These are phyloP conservation scores for Hybos culiciformis DNA, from an alignment of 2,888 invertebrate genomes.

Conservation along the genomic window DNA sequence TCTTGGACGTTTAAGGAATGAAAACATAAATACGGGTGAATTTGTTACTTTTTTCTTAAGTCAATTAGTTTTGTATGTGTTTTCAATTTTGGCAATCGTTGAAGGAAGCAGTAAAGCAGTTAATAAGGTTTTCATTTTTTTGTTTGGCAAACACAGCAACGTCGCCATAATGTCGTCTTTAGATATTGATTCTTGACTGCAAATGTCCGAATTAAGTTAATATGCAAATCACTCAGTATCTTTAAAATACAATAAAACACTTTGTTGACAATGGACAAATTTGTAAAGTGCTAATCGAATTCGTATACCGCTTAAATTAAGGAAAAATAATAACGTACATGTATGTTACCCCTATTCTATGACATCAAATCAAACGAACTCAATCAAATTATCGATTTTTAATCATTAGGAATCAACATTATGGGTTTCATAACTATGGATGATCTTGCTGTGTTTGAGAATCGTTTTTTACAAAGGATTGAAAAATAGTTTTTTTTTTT, in stretches of 20 bases:
- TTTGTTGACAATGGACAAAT: background rate
- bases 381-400: too few species aligned
- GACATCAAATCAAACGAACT: too few species aligned
- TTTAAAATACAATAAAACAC: background rate
- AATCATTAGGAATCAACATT: too few species aligned
- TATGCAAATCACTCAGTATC: background rate
- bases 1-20: constrained; percentile 29
- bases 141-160: background rate
- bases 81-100: constrained; percentile 33
- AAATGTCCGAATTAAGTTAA: background rate
- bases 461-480: too few species aligned
- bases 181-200: background rate
- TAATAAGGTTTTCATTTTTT: constrained; percentile 26
- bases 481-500: too few species aligned
- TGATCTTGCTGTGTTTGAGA: too few species aligned
- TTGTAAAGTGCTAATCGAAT: too few species aligned
- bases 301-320: too few species aligned
- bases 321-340: too few species aligned
- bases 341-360: too few species aligned
- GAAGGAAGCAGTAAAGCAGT: constrained; percentile 33
- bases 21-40: constrained; percentile 31
- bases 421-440: too few species aligned
- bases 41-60: constrained; percentile 35
- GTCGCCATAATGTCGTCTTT: background rate
- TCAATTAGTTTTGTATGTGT: constrained; percentile 32